Percentiles rank a stretch among this genome's conserved stretches.
These are phyloP conservation scores for Ceratina australensis DNA, from an alignment of 1,140 invertebrate genomes.

Conservation along the genomic window DNA sequence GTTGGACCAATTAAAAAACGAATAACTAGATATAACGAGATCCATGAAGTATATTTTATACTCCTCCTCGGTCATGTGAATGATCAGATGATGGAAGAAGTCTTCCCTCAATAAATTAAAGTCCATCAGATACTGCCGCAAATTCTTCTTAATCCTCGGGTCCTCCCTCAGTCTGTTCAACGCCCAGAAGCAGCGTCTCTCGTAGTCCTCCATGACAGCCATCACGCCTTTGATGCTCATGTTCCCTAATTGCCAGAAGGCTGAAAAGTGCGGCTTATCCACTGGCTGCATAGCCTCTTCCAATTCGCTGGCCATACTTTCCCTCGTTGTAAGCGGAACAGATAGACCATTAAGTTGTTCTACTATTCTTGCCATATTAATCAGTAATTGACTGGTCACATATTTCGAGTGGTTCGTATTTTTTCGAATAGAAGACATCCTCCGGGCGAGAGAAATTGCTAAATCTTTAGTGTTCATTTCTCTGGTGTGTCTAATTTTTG, in stretches of 20 bases:
- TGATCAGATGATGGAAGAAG: conserved; percentile 67
- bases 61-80: conserved; percentile 59
- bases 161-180: conserved; percentile 43
- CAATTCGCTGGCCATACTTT: conserved; percentile 33
- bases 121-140: conserved; percentile 20
- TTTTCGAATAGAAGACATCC: conserved; percentile 50
- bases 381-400: conserved; percentile 36
- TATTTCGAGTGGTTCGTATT: conserved; percentile 38
- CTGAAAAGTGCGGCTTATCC: conserved; percentile 61
- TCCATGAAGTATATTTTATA: conserved; percentile 50
- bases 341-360: conserved; percentile 13
- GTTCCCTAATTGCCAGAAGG: conserved; percentile 21
- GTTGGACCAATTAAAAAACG: conserved; percentile 52
- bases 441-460: conserved; percentile 43
- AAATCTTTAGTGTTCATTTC: conserved; percentile 22
- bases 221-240: conserved; percentile 24
- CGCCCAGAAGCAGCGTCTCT: conserved; percentile 61
- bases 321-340: neutral
- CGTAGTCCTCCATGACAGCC: conserved; percentile 66
- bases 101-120: conserved; percentile 55
- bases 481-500: conserved; percentile 20
- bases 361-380: conserved; percentile 46
- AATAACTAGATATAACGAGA: conserved; percentile 41
- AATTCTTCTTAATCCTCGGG: conserved; percentile 4
- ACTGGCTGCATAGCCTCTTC: conserved; percentile 63